A percentile compares a stretch with the other conserved stretches of the same genome.
Evolutionary conservation across 2,888 invertebrate species (phyloP).

Genomic region (Craniophora ligustri): DNA sequence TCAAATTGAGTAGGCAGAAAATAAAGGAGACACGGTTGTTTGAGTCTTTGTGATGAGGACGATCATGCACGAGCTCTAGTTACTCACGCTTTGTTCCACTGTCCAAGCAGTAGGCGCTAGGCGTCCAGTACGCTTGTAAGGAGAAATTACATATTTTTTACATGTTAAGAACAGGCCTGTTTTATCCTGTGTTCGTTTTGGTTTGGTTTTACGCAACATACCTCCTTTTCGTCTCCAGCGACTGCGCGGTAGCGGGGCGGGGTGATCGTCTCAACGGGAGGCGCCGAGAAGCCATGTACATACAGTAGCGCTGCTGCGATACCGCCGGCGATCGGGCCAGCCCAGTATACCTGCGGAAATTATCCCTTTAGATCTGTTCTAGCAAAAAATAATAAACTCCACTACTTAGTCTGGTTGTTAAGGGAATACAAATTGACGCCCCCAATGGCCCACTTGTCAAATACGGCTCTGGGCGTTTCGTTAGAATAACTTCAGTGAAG

Average conservation of each 20-base stretch:
- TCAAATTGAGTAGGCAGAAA: conserved; percentile 12
- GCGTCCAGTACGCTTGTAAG: conserved; percentile 85
- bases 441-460: too few species aligned
- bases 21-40: neutral
- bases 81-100: conserved; percentile 84
- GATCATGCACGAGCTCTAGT: conserved; percentile 6
- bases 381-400: too few species aligned
- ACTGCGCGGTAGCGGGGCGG: conserved; percentile 89
- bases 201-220: conserved; percentile 61
- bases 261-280: conserved; percentile 72
- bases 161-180: neutral
- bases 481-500: too few species aligned
- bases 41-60: conserved; percentile 14
- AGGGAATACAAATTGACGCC: too few species aligned
- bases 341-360: conserved; percentile 93
- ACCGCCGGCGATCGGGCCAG: conserved; percentile 95
- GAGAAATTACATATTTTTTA: conserved; percentile 20
- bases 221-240: conserved; percentile 91
- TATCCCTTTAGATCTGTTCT: neutral
- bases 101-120: conserved; percentile 83
- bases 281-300: conserved; percentile 89
- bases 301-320: conserved; percentile 93
- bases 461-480: too few species aligned
- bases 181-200: neutral
- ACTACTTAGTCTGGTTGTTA: too few species aligned